phyloP scores from a whole-genome alignment of 2,797 vertebrate species.

The Cirrhinus molitorella region DNA sequence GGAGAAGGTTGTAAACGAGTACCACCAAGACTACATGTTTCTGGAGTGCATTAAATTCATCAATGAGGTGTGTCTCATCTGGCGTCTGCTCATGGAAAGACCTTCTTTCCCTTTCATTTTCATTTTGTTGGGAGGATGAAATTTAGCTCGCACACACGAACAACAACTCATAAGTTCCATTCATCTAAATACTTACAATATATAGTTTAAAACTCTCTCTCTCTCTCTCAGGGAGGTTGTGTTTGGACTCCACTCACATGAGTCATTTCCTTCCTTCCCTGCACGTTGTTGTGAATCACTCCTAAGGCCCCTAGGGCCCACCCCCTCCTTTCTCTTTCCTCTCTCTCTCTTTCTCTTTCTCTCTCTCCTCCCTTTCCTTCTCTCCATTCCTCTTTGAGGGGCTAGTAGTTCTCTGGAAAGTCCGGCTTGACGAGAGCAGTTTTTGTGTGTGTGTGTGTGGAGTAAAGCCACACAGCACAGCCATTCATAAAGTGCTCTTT shows the following conservation, averaged over 20 bases:
- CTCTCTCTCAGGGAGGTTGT: conserved; percentile 70
- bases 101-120: neutral
- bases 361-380: conserved; percentile 67
- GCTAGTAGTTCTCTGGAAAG: conserved; percentile 77
- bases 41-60: conserved; percentile 96
- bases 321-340: conserved; percentile 78
- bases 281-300: conserved; percentile 98
- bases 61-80: conserved; percentile 87
- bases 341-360: conserved; percentile 63
- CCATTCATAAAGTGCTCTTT: conserved; percentile 60
- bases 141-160: conserved; percentile 4
- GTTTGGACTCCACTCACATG: conserved; percentile 86
- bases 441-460: conserved; percentile 41
- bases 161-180: neutral
- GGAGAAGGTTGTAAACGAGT: conserved; percentile 91
- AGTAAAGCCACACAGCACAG: conserved; percentile 54
- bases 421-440: conserved; percentile 64
- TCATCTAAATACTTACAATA: neutral
- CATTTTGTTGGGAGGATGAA: neutral
- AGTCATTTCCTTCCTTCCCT: conserved; percentile 99
- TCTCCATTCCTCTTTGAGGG: conserved; percentile 35
- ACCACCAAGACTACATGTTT: conserved; percentile 95
- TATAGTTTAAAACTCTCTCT: conserved; percentile 25
- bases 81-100: neutral
- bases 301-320: conserved; percentile 85